These are phyloP conservation scores for Autographa pulchrina DNA, from an alignment of 2,888 invertebrate species.

Conservation along the genomic window DNA sequence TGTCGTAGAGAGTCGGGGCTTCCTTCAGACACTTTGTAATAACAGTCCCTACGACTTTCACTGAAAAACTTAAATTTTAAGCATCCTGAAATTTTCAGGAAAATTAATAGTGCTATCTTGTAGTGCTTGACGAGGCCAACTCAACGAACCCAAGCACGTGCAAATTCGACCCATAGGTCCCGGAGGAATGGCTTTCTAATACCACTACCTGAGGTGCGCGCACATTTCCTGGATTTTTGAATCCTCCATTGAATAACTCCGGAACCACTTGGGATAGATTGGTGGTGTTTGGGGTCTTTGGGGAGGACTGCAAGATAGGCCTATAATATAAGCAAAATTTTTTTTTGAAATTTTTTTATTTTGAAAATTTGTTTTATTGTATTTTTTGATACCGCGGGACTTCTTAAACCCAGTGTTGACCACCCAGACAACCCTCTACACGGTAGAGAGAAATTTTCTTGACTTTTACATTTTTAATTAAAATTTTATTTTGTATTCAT, in stretches of 20 bases:
- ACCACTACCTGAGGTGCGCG: neutral
- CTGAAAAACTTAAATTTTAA: neutral
- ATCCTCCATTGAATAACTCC: neutral
- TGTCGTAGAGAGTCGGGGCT: neutral
- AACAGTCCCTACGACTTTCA: neutral
- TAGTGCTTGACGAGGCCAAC: neutral
- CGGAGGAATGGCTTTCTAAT: neutral
- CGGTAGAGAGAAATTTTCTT: too few relatives aligned
- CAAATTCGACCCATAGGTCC: neutral
- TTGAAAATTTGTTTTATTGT: too few relatives aligned
- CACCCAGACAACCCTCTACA: too few relatives aligned
- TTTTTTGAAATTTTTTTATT: neutral
- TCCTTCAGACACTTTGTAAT: neutral
- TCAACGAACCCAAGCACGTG: neutral
- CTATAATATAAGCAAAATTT: neutral
- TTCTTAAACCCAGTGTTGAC: too few relatives aligned
- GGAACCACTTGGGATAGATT: neutral
- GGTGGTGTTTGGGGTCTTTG: neutral
- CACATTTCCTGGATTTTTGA: neutral
- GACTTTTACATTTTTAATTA: too few relatives aligned
- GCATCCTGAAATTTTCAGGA: neutral
- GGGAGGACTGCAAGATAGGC: neutral
- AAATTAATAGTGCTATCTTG: neutral
- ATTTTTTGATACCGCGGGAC: too few relatives aligned
- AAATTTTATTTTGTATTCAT: neutral